Conservation (phyloP, 1,140 invertebrate species). For the Uloborus diversus region DNA sequence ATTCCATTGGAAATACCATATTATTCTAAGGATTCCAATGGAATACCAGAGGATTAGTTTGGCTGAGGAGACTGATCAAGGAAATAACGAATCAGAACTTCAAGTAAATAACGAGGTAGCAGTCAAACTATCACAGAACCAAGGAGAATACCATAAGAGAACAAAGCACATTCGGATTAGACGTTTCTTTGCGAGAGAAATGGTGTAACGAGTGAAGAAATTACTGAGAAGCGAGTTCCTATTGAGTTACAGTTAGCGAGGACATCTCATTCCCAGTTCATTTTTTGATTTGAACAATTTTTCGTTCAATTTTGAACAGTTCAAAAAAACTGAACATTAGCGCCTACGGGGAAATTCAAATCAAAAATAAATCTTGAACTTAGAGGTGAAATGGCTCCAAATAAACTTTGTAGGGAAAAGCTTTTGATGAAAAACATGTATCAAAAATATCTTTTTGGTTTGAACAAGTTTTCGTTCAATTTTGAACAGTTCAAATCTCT, state of each 20-base stretch:
- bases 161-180: not conserved
- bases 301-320: too few relatives aligned
- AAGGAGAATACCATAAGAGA: not conserved
- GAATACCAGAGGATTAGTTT: not conserved
- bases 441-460: too few relatives aligned
- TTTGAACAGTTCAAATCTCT: too few relatives aligned
- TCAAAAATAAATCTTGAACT: too few relatives aligned
- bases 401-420: too few relatives aligned
- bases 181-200: not conserved
- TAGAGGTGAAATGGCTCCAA: too few relatives aligned
- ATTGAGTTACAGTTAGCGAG: not conserved
- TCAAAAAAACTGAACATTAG: too few relatives aligned
- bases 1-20: not conserved
- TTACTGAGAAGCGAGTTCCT: not conserved
- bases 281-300: too few relatives aligned
- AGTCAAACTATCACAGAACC: not conserved
- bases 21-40: not conserved
- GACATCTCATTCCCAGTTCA: too few relatives aligned
- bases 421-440: too few relatives aligned
- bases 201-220: not conserved
- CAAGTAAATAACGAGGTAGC: not conserved
- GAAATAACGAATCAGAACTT: not conserved
- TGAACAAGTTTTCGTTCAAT: too few relatives aligned
- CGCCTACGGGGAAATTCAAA: too few relatives aligned
- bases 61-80: not conserved